Conservation (phyloP, 1,140 invertebrate species). For the Argopecten irradians region DNA sequence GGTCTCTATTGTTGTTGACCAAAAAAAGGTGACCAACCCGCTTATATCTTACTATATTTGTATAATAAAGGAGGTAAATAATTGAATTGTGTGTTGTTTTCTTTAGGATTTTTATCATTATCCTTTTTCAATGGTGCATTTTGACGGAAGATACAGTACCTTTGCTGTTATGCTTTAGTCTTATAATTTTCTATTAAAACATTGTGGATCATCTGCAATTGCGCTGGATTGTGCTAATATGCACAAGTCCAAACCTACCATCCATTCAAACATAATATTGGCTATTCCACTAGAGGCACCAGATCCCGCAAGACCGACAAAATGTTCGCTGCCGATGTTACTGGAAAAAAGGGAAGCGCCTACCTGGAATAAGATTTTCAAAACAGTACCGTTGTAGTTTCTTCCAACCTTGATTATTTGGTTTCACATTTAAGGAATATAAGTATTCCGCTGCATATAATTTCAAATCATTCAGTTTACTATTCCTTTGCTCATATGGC, state of each 20-base stretch:
- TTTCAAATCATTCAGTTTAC: not conserved
- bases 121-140: no score
- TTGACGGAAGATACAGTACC: no score
- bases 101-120: no score
- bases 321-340: constrained; percentile 81
- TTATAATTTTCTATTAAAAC: no score
- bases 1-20: no score
- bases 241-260: constrained; percentile 73
- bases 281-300: constrained; percentile 77
- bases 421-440: not conserved
- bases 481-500: not conserved
- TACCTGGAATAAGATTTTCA: constrained; percentile 74
- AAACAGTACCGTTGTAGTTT: not conserved
- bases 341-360: constrained; percentile 81
- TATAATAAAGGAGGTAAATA: no score
- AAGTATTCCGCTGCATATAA: not conserved
- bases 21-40: no score
- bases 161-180: no score
- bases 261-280: constrained; percentile 79
- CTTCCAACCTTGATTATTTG: not conserved
- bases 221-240: no score
- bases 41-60: no score
- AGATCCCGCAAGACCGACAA: constrained; percentile 80
- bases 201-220: no score
- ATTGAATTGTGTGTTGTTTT: no score